Evolutionary conservation across 2,888 invertebrate species (phyloP), one percentile per base, ranked within the genome.

Genomic region (Eupithecia centaureata): DNA sequence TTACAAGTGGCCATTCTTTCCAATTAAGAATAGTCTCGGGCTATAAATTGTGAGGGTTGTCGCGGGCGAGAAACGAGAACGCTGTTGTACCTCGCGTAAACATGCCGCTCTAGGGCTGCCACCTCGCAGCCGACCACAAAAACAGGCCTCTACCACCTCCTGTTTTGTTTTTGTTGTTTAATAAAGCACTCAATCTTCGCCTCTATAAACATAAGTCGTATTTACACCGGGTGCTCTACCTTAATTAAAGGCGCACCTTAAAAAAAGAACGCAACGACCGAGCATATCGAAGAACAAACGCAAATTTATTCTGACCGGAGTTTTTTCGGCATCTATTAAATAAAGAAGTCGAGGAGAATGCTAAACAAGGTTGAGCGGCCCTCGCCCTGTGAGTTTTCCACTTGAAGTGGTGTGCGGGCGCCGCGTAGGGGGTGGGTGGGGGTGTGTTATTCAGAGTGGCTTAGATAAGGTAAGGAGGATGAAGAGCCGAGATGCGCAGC

Each of bases 1-100:
- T 92, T 92, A 91, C 92, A 92, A 92, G 92, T 93, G 91, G 91
- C 92, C 91, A 91, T 93, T 92, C 90, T 90, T 92, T 92, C 91
- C 92, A 92, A 93, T 93, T 93, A 93, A 92, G 92, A 91, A 90
- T 91, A 91, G 90, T 91, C 92, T 89, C 87, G 82, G 84, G 89
- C 91, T 87, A 92, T 93, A 93, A 93, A 93, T 91, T 90, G 90
- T 82, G 86, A 90, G 91, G 89, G 91, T 85, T 89, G 91, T 88
- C 90, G 87, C 86, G 82, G 75, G 79, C 79, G 82, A 77, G 78
- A 81, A 79, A 80, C 82, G 80, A 80, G 81, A 82, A 80, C 82
- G 84, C 82, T 86, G 86, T 87, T 86, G 82, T 83, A 81, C 82
- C 78, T 81, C 87, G 87, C 87, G 90, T 89, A 90, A 91, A 91